Evolutionary conservation across 2,888 invertebrate species (phyloP), one percentile per base, ranked within the genome.

Genomic region (Hirtodrosophila cameraria): DNA sequence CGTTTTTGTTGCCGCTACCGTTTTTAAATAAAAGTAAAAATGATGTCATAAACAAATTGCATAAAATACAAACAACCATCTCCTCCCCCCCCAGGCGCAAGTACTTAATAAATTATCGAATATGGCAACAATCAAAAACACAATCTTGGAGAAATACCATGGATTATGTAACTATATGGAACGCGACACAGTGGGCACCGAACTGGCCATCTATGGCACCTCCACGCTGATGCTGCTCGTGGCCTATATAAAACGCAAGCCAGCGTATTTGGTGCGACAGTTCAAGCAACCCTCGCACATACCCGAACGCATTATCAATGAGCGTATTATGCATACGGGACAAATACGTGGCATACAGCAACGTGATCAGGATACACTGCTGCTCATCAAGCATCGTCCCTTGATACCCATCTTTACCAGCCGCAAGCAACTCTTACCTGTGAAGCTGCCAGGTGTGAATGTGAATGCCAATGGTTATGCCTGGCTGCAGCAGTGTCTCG

Each of bases 401-500:
- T 46, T 86, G 8, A 74, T 88, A 13, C 85, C 89, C 0, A 71
- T 89, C 11, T 89, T 88, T 15, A 84, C 85, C 36, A 88, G 88
- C 28, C 72, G 71, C 30, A 62, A 81, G 6, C 73, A 75, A 1
- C 52, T 89, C 35, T 50, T 88, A 48, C 88, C 89, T 1, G 78
- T 88, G 3, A 89, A 88, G 57, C 53, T 91, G 35, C 87, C 90
- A 0, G 91, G 90, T 2, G 83, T 91, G 3, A 64, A 75, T 2
- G 88, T 91, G 2, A 90, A 90, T 64, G 86, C 89, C 11, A 91
- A 91, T 66, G 90, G 90, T 1, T 88, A 86, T 48, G 88, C 91
- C 0, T 92, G 92, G 92, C 80, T 92, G 46, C 92, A 92, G 75
- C 90, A 90, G 42, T 88, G 92, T 38, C 86, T 92, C 3, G 82